These are phyloP conservation scores for Matsumurasca onukii DNA, from an alignment of 1,140 invertebrate genomes.

Conservation along the genomic window DNA sequence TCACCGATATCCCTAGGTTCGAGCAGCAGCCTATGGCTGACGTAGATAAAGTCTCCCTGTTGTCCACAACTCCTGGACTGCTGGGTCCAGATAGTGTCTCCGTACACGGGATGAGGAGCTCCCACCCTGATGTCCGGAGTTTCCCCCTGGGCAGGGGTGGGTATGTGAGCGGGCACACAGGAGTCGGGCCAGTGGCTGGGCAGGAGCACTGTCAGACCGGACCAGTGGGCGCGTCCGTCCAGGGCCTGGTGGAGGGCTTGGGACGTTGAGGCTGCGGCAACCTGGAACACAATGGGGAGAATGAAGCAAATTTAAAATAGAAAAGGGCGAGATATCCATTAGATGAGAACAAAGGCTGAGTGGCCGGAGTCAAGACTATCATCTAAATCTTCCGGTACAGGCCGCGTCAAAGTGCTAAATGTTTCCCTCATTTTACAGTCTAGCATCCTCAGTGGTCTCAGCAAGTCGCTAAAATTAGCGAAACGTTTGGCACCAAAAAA, in stretches of 20 bases:
- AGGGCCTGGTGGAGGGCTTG: conserved; percentile 55
- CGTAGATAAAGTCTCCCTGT: conserved; percentile 58
- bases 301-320: not conserved
- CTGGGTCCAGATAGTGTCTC: conserved; percentile 56
- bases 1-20: conserved; percentile 46
- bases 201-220: conserved; percentile 55
- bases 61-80: conserved; percentile 59
- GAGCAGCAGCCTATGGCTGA: conserved; percentile 48
- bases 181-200: conserved; percentile 55
- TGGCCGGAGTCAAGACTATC: too few relatives aligned
- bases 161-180: conserved; percentile 46
- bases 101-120: conserved; percentile 53
- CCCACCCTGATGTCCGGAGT: conserved; percentile 54
- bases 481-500: too few relatives aligned
- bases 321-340: not conserved
- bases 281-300: conserved; percentile 45
- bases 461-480: too few relatives aligned
- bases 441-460: too few relatives aligned
- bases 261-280: conserved; percentile 52
- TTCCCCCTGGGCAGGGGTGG: conserved; percentile 50
- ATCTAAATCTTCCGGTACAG: too few relatives aligned
- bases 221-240: conserved; percentile 54
- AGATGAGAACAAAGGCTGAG: too few relatives aligned
- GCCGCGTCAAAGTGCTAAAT: too few relatives aligned
- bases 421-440: too few relatives aligned